phyloP scores from a whole-genome alignment of 2,888 invertebrate species.

The Cataglyphis rosenhaueri region DNA sequence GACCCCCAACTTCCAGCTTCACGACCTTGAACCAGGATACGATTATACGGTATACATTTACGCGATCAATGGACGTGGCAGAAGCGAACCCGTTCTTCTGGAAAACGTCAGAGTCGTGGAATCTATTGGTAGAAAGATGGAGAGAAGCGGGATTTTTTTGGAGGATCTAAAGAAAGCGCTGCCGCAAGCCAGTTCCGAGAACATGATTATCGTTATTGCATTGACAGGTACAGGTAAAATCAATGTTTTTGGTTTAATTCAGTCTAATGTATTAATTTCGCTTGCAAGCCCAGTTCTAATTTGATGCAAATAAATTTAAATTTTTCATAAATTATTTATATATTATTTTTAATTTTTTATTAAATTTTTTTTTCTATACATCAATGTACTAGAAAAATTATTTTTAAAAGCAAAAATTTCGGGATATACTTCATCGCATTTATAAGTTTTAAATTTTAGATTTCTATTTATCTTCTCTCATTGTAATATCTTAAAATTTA shows the following conservation, averaged over 20 bases:
- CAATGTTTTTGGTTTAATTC: background rate
- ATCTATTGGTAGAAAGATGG: slow-evolving; percentile 76
- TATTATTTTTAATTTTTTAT: background rate
- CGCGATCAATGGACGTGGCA: slow-evolving; percentile 93
- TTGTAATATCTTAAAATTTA: background rate
- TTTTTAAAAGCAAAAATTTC: background rate
- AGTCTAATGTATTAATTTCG: background rate
- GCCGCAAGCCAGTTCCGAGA: slow-evolving; percentile 76
- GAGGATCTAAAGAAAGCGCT: slow-evolving; percentile 80
- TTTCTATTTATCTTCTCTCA: background rate
- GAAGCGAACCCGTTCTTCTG: slow-evolving; percentile 91
- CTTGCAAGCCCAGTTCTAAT: background rate
- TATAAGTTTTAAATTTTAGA: slow-evolving; percentile 4
- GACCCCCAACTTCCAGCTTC: slow-evolving; percentile 90
- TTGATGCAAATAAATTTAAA: background rate
- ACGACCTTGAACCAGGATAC: slow-evolving; percentile 91
- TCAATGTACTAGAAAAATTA: background rate
- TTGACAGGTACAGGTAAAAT: slow-evolving; percentile 78
- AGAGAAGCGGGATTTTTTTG: slow-evolving; percentile 77
- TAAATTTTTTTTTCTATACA: background rate
- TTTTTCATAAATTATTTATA: background rate
- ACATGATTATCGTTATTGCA: slow-evolving; percentile 80
- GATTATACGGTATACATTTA: slow-evolving; percentile 93
- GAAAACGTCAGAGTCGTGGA: slow-evolving; percentile 87
- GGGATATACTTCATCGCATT: background rate